Conservation (phyloP, 2,888 invertebrate species). For the Leptopilina syphax region DNA sequence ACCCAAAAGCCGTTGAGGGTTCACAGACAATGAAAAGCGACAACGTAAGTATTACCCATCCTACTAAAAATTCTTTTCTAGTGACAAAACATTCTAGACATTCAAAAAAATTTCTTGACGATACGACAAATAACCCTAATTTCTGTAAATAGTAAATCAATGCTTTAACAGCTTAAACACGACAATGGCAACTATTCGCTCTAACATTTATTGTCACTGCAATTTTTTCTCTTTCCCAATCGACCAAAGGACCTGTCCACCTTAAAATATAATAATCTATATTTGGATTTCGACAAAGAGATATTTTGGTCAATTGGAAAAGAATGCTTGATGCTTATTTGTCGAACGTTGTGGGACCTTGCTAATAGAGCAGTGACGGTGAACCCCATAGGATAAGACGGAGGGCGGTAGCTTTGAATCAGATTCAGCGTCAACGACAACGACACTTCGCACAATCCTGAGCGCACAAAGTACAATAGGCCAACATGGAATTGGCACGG, state of each 20-base stretch:
- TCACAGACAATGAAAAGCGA: slow-evolving; percentile 64
- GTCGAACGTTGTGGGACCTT: slow-evolving; percentile 24
- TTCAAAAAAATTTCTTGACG: neutral
- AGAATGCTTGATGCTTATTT: slow-evolving; percentile 33
- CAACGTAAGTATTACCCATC: slow-evolving; percentile 61
- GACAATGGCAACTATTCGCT: slow-evolving; percentile 13
- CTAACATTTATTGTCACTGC: neutral
- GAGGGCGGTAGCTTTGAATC: slow-evolving; percentile 84
- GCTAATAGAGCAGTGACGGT: slow-evolving; percentile 58
- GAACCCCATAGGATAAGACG: slow-evolving; percentile 75
- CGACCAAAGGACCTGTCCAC: neutral
- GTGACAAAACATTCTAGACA: neutral
- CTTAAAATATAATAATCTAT: too few species aligned
- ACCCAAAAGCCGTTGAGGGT: slow-evolving; percentile 75
- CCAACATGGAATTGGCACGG: slow-evolving; percentile 68
- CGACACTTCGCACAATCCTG: slow-evolving; percentile 85
- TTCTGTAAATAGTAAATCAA: slow-evolving; percentile 18
- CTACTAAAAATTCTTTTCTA: too few species aligned
- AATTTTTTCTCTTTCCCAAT: slow-evolving; percentile 18
- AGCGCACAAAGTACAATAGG: slow-evolving; percentile 77
- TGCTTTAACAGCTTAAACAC: slow-evolving; percentile 8
- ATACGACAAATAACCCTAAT: neutral
- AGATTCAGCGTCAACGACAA: slow-evolving; percentile 86
- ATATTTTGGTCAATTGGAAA: neutral
- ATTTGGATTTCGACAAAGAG: too few species aligned